Base-by-base conservation (phyloP, 1,140 invertebrate species). In the Rhagoletis zephyria region DNA sequence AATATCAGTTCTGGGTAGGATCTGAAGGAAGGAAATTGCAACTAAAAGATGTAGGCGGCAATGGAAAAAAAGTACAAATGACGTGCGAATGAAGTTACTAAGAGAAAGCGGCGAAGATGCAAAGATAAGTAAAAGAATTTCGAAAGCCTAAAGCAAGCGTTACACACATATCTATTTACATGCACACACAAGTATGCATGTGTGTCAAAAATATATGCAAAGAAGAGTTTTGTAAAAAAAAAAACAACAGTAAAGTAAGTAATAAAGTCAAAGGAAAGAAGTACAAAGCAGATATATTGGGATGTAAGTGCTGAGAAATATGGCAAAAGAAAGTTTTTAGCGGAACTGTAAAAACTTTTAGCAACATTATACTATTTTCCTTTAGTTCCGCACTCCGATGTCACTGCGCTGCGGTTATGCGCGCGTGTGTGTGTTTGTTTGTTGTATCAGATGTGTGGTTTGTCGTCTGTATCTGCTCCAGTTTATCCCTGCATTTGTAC, bases 341-440 rank as follows among this genome's bases (percentile, higher is more conserved):
- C 74, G 74, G 74, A 81, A 81, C 74, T 81, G 74, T 81, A 81
- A 81, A 81, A 81, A 81, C 74, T 81, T 81, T 81, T 81, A 81
- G 74, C 74, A 42, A 81, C 74, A 81, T 81, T 59, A 56, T 81
- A 81, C 74, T n/a, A 4, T 56, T 59, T 81, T 56, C 48, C 16
- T 19, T 81, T 30, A 56, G 48, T 30, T 77, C 16, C 3, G 6
- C 30, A 30, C 65, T 40, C 30, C 30, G 65, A 67, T 45, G 45
- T 16, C 16, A 16, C 51, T 56, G 5, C 10, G 51, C 16, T 9
- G 30, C 30, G 42, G 42, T 2, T n/a, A n/a, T 56, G 45, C 48
- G 51, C 7, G 14, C 51, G 7, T n/a, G 10, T 56, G 3, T 56
- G 70, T 77, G 48, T 77, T 30, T 30, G 30, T 30, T 30, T 30